Evolutionary conservation across 2,113 vertebrate genomes (phyloP).

Genomic region (Oncorhynchus tshawytscha): DNA sequence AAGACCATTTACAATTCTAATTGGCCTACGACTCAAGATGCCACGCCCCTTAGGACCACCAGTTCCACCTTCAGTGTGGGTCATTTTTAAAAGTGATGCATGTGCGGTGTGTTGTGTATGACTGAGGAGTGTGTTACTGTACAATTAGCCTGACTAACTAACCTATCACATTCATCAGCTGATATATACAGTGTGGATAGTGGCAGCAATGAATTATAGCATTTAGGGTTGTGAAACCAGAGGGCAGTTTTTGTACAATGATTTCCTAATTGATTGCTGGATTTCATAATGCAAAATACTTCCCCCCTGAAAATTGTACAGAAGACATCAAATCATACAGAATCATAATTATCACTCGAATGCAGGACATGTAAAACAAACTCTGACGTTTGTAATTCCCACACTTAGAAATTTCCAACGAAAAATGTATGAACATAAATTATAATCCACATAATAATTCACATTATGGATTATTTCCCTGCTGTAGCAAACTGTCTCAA

Average conservation of each 20-base stretch:
- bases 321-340: too few species aligned
- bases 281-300: too few species aligned
- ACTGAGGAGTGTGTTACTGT: constrained; percentile 71
- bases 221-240: neutral
- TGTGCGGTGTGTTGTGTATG: constrained; percentile 69
- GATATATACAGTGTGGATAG: constrained; percentile 66
- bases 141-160: constrained; percentile 67
- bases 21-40: neutral
- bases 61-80: neutral
- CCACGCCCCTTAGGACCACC: neutral
- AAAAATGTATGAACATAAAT: too few species aligned
- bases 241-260: neutral
- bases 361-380: too few species aligned
- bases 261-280: neutral
- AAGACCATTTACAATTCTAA: too few species aligned
- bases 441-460: too few species aligned
- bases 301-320: too few species aligned
- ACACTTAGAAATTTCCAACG: too few species aligned
- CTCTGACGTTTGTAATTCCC: too few species aligned
- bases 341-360: too few species aligned
- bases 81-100: constrained; percentile 70
- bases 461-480: too few species aligned
- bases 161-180: constrained; percentile 68
- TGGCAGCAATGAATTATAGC: constrained; percentile 1
- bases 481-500: too few species aligned